phyloP scores from a whole-genome alignment of 2,888 invertebrate genomes.

The Campoplex capitator region DNA sequence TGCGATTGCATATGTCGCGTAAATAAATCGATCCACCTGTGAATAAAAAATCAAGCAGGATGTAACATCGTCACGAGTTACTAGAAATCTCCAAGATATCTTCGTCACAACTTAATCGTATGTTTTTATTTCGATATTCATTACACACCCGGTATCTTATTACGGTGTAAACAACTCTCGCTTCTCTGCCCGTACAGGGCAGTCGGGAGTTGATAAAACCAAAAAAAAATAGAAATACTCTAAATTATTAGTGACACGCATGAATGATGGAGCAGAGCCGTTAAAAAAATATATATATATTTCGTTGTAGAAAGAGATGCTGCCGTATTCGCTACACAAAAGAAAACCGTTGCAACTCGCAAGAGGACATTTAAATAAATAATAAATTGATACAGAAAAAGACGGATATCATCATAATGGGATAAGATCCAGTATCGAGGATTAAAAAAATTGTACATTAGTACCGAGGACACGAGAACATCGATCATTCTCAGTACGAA shows the following conservation, averaged over 20 bases:
- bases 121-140: background rate
- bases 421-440: background rate
- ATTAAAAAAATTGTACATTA: slow-evolving; percentile 22
- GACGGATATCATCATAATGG: background rate
- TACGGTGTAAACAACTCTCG: background rate
- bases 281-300: slow-evolving; percentile 20
- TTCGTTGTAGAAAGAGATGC: background rate
- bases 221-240: slow-evolving; percentile 6
- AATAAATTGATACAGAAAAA: background rate
- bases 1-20: background rate
- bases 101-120: background rate
- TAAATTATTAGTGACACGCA: background rate
- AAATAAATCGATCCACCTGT: slow-evolving; percentile 18
- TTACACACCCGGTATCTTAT: slow-evolving; percentile 9
- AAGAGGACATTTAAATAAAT: background rate
- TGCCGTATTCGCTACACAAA: background rate
- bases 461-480: slow-evolving; percentile 6
- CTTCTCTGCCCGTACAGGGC: too few species aligned
- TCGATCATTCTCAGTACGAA: slow-evolving; percentile 18
- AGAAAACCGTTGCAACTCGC: slow-evolving; percentile 19
- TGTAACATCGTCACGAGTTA: slow-evolving; percentile 23
- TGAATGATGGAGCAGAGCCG: background rate
- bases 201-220: too few species aligned
- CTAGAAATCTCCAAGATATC: background rate
- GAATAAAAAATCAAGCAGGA: slow-evolving; percentile 36